A percentile compares a stretch with the other conserved stretches of the same genome.
Evolutionary conservation across 1,140 invertebrate species (phyloP).

Genomic region (Paramacrobiotus metropolitanus): DNA sequence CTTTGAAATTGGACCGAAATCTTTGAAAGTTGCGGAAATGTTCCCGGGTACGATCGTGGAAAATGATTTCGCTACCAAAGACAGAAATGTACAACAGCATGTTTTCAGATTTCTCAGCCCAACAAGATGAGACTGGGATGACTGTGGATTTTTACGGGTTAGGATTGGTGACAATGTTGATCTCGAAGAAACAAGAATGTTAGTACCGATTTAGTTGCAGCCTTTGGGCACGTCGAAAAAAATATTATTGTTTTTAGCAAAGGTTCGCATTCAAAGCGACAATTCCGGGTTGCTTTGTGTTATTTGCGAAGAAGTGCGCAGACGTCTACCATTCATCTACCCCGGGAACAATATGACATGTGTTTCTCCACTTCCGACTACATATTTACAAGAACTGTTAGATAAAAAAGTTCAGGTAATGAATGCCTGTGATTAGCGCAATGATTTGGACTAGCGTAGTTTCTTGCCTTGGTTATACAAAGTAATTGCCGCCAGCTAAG

Average conservation of each 20-base stretch:
- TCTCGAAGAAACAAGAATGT: slow-evolving; percentile 3
- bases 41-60: not conserved
- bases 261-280: not conserved
- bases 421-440: too few species aligned
- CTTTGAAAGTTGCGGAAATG: not conserved
- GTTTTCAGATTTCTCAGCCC: not conserved
- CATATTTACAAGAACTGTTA: not conserved
- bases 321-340: not conserved
- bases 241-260: not conserved
- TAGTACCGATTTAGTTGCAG: not conserved
- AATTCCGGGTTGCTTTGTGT: not conserved
- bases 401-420: not conserved
- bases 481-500: too few species aligned
- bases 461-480: too few species aligned
- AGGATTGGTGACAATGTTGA: not conserved
- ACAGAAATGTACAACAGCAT: too few species aligned
- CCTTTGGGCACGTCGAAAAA: not conserved
- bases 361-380: not conserved
- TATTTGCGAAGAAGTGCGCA: not conserved
- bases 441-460: too few species aligned
- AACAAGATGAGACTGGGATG: not conserved
- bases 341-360: not conserved
- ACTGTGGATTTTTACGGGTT: not conserved
- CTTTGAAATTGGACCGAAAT: not conserved
- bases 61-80: not conserved